phyloP scores from a whole-genome alignment of 2,113 vertebrate species.

The Tichodroma muraria region DNA sequence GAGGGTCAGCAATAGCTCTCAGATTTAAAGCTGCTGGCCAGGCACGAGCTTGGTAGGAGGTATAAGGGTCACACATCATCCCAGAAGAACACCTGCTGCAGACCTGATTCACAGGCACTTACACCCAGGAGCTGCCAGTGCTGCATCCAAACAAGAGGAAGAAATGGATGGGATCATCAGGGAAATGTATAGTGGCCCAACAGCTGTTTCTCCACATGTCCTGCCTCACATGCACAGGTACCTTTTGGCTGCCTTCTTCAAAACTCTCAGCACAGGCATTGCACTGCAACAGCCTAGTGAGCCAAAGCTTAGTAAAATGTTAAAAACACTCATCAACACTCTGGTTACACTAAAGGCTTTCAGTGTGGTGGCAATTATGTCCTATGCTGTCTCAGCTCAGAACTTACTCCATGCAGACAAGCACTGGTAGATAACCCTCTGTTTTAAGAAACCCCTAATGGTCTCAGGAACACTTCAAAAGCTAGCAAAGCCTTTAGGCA shows the following conservation, averaged over 20 bases:
- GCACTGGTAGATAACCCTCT: neutral
- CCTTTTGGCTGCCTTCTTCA: neutral
- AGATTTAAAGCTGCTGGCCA: neutral
- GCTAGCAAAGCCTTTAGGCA: neutral
- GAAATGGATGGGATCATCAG: conserved; percentile 4
- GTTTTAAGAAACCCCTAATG: neutral
- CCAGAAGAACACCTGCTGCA: neutral
- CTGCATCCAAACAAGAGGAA: neutral
- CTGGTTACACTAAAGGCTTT: neutral
- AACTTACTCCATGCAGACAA: neutral
- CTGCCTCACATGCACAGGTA: neutral
- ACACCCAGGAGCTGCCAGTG: neutral
- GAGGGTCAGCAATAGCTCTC: neutral
- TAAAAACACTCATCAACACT: neutral
- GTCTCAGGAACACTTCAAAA: neutral
- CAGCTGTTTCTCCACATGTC: conserved; percentile 20
- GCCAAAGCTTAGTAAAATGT: neutral
- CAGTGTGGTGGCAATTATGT: neutral
- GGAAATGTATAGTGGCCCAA: neutral
- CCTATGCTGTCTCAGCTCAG: neutral
- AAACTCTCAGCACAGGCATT: neutral
- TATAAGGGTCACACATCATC: neutral
- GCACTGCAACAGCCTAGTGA: neutral
- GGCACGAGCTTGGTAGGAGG: neutral
- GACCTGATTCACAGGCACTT: neutral